Conservation (phyloP, 1,140 invertebrate genomes). For the Cydia amplana region DNA sequence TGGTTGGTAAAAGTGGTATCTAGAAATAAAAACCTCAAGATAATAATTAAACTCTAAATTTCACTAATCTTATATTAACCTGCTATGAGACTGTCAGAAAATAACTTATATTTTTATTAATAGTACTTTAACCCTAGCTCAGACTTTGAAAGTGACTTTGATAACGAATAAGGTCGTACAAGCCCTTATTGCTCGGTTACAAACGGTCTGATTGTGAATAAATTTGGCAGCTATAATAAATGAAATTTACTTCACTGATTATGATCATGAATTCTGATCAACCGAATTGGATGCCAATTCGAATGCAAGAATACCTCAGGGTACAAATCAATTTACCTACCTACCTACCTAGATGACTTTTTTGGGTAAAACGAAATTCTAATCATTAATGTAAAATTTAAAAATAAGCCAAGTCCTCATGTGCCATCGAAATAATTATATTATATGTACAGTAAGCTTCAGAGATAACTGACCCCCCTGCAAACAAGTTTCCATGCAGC, state of each 20-base stretch:
- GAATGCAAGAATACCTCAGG: slow-evolving; percentile 2
- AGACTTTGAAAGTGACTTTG: slow-evolving; percentile 6
- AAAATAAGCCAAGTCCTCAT: neutral
- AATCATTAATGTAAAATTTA: neutral
- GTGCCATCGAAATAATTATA: neutral
- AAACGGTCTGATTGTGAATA: slow-evolving; percentile 5
- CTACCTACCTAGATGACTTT: neutral
- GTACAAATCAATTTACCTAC: neutral
- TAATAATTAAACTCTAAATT: neutral
- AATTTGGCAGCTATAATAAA: slow-evolving; percentile 2
- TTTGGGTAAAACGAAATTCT: neutral
- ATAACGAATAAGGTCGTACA: neutral
- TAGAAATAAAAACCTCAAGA: neutral
- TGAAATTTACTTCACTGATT: neutral
- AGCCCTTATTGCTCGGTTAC: neutral
- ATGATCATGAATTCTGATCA: neutral
- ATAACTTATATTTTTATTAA: neutral
- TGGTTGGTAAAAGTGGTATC: too few relatives aligned
- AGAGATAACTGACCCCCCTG: too few relatives aligned
- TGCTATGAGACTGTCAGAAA: neutral
- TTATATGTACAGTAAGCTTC: too few relatives aligned
- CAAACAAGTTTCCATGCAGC: too few relatives aligned
- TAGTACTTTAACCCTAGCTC: neutral
- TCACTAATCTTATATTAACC: neutral
- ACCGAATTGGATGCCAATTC: neutral